A percentile compares a stretch with the other conserved stretches of the same genome.
These are phyloP conservation scores for Erebia ligea DNA, from an alignment of 2,888 invertebrate genomes.

Conservation along the genomic window DNA sequence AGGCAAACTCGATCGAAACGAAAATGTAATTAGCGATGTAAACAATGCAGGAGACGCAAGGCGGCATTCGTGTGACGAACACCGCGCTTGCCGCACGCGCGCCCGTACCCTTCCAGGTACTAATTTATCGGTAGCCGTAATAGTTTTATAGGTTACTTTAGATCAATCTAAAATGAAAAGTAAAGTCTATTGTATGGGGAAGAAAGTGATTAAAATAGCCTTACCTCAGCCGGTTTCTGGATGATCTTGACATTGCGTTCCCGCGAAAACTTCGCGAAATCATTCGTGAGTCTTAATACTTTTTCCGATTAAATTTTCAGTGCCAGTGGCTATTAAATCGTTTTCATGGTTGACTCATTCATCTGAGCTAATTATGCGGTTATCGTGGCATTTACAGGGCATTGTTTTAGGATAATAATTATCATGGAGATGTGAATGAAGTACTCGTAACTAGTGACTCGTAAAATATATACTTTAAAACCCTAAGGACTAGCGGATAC, in stretches of 20 bases:
- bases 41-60: conserved; percentile 71
- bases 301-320: conserved; percentile 54
- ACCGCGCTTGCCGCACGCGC: conserved; percentile 70
- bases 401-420: conserved; percentile 74
- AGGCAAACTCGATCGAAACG: conserved; percentile 76
- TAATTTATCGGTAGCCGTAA: conserved; percentile 54
- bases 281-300: conserved; percentile 46
- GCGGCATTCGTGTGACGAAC: conserved; percentile 76
- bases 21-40: conserved; percentile 79
- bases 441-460: conserved; percentile 50
- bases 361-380: conserved; percentile 63
- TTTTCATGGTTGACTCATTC: conserved; percentile 66
- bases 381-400: conserved; percentile 65
- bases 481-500: conserved; percentile 64
- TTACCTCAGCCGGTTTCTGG: conserved; percentile 38
- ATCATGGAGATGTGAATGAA: conserved; percentile 70
- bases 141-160: conserved; percentile 47
- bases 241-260: conserved; percentile 66
- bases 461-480: conserved; percentile 57
- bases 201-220: conserved; percentile 37
- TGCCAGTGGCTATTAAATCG: conserved; percentile 58
- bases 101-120: conserved; percentile 55
- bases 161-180: conserved; percentile 31
- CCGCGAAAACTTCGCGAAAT: conserved; percentile 46
- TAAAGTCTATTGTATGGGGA: conserved; percentile 16